Percentiles rank a stretch among this genome's conserved stretches.
phyloP scores from a whole-genome alignment of 1,140 invertebrate species.

The Battus philenor region DNA sequence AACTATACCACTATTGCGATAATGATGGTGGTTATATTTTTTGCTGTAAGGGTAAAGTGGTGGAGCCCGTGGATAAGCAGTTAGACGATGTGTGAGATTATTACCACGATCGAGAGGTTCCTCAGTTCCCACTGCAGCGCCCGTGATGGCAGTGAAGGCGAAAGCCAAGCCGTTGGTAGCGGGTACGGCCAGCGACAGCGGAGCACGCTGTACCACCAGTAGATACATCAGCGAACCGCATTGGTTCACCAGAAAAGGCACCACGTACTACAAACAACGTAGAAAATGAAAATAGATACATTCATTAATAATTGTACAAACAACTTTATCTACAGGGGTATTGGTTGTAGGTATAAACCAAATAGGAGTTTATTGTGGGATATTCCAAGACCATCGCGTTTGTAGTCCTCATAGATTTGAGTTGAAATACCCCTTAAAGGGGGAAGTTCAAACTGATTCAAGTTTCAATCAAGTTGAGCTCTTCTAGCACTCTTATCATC shows the following conservation, averaged over 20 bases:
- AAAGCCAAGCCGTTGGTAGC: conserved; percentile 84
- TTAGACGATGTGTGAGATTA: no score
- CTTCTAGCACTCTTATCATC: no score
- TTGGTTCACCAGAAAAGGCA: conserved; percentile 84
- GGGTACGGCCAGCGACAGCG: conserved; percentile 81
- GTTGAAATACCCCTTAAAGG: no score
- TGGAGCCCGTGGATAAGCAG: no score
- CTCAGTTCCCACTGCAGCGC: conserved; percentile 50
- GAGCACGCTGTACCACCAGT: conserved; percentile 76
- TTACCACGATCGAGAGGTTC: conserved; percentile 43
- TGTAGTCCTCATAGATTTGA: no score
- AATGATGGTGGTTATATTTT: no score
- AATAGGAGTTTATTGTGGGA: no score
- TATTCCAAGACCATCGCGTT: no score
- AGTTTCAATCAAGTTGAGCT: no score
- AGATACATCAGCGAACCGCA: conserved; percentile 81
- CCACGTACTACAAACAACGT: conserved; percentile 77
- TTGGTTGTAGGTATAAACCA: not conserved
- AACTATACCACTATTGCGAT: no score
- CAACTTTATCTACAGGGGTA: not conserved
- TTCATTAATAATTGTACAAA: not conserved
- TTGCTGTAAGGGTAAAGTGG: not conserved
- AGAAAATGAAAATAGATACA: not conserved
- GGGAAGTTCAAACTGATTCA: no score
- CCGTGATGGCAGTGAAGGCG: conserved; percentile 81